Conservation (phyloP, 2,113 vertebrate genomes). For the Piliocolobus tephrosceles region DNA sequence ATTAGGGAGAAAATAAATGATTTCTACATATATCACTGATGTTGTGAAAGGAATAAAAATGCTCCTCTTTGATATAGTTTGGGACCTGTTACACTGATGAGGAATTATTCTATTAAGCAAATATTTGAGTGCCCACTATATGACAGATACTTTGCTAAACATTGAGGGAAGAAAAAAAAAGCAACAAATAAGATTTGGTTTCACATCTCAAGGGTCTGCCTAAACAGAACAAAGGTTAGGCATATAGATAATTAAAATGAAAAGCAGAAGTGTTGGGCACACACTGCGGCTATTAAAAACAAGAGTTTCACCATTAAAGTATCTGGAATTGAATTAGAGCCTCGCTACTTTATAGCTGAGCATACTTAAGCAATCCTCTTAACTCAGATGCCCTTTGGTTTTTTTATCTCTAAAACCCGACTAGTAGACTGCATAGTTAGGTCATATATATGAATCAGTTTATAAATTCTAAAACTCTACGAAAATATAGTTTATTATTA, state of each 20-base stretch:
- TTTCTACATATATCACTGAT: not conserved
- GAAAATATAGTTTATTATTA: not conserved
- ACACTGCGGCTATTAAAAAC: not conserved
- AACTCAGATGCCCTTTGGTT: not conserved
- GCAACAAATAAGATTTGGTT: not conserved
- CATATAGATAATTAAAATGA: not conserved
- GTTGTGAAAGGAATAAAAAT: constrained; percentile 6
- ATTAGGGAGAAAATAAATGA: not conserved
- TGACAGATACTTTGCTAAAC: not conserved
- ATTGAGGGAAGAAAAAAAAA: not conserved
- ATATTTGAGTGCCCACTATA: not conserved
- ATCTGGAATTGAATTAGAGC: not conserved
- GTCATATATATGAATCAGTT: not conserved
- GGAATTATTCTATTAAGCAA: not conserved
- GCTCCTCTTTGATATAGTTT: not conserved
- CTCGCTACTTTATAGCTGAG: not conserved
- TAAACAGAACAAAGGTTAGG: not conserved
- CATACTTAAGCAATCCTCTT: not conserved
- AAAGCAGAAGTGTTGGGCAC: not conserved
- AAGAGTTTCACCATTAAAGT: not conserved
- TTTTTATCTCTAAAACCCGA: not conserved
- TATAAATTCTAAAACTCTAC: not conserved
- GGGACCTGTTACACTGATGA: not conserved
- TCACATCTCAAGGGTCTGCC: not conserved
- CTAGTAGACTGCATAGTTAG: not conserved